These are phyloP conservation scores for Frankliniella intonsa DNA, from an alignment of 2,888 invertebrate genomes.

Conservation along the genomic window DNA sequence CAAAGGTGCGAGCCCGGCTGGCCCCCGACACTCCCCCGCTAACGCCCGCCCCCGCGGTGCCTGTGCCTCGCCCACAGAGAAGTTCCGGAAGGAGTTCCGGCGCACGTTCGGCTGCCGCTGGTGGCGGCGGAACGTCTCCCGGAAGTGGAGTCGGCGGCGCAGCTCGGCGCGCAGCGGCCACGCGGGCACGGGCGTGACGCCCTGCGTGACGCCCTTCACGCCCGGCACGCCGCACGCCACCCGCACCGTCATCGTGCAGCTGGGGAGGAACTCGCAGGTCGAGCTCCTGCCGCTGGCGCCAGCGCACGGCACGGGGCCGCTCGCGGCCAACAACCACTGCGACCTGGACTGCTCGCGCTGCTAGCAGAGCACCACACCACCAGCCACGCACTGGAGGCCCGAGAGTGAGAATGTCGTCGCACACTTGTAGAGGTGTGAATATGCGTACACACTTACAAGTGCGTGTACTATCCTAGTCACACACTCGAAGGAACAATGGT, in stretches of 20 bases:
- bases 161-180: not conserved
- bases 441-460: no score
- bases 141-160: not conserved
- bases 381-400: no score
- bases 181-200: not conserved
- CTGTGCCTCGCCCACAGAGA: conserved; percentile 43
- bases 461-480: no score
- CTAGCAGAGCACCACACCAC: not conserved
- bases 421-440: no score
- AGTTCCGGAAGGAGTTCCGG: conserved; percentile 49
- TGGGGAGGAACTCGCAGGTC: not conserved
- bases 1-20: no score
- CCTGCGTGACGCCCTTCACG: not conserved
- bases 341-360: not conserved
- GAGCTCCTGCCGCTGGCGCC: not conserved
- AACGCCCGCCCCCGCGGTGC: not conserved
- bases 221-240: not conserved
- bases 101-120: conserved; percentile 44
- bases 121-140: conserved; percentile 6
- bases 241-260: conserved; percentile 2
- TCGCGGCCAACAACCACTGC: not conserved
- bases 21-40: not conserved
- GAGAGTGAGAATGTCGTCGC: no score
- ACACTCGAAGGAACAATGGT: no score
- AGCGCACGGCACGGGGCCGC: not conserved